Evolutionary conservation across 2,113 vertebrate species (phyloP).

Genomic region (Laticauda laticaudata): DNA sequence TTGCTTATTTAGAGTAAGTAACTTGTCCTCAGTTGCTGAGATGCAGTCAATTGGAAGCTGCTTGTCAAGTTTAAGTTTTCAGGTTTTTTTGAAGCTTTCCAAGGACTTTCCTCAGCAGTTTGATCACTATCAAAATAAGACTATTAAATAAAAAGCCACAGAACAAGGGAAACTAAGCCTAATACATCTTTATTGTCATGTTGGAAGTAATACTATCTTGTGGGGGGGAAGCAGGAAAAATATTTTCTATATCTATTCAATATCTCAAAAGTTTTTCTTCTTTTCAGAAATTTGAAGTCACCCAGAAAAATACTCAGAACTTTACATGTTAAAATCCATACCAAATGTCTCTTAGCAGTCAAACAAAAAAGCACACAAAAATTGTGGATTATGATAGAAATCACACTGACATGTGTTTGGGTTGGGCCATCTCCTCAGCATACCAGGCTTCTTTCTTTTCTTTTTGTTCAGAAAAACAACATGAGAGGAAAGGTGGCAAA

Average conservation of each 20-base stretch:
- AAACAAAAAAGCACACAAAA: background rate
- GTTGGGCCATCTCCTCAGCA: constrained; percentile 21
- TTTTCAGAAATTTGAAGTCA: constrained; percentile 6
- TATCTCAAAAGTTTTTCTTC: background rate
- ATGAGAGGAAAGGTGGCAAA: constrained; percentile 53
- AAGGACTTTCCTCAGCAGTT: background rate
- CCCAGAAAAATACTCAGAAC: background rate
- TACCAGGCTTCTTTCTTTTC: constrained; percentile 30
- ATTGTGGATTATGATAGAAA: background rate
- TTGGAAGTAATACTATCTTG: background rate
- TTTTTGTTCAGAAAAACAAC: constrained; percentile 44
- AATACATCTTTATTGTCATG: background rate
- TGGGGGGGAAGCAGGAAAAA: background rate
- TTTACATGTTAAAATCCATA: constrained; percentile 8
- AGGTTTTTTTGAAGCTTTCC: background rate
- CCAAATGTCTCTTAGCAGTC: constrained; percentile 2
- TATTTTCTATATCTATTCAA: background rate
- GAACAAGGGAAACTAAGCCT: background rate
- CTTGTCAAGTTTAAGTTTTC: background rate
- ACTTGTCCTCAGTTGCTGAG: background rate
- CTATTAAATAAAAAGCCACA: background rate
- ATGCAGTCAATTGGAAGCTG: background rate
- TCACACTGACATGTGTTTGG: constrained; percentile 18
- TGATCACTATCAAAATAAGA: background rate
- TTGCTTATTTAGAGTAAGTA: background rate